phyloP scores from a whole-genome alignment of 2,113 vertebrate genomes.

The Heptranchias perlo region DNA sequence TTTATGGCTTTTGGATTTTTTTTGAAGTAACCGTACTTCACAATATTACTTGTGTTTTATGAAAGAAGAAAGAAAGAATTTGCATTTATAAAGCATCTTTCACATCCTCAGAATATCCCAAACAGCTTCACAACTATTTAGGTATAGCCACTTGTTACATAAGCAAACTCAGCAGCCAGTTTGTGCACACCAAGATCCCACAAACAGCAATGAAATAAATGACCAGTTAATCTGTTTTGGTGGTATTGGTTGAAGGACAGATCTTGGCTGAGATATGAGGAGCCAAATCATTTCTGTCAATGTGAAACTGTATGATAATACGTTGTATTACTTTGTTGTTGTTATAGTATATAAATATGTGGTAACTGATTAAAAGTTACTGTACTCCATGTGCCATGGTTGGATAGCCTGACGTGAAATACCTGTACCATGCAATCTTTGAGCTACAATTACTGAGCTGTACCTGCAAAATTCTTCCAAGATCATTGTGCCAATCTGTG shows the following conservation, averaged over 20 bases:
- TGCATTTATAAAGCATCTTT: background rate
- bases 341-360: background rate
- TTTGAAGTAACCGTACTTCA: background rate
- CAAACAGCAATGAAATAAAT: background rate
- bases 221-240: background rate
- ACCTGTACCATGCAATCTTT: background rate
- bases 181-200: background rate
- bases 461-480: background rate
- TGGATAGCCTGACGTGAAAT: background rate
- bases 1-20: background rate
- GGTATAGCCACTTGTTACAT: background rate
- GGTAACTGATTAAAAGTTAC: background rate
- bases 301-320: background rate
- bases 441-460: background rate
- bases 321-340: too few relatives aligned
- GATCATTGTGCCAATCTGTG: background rate
- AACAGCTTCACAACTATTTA: background rate
- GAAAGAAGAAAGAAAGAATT: background rate
- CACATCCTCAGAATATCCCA: background rate
- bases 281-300: background rate
- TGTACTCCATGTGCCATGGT: background rate
- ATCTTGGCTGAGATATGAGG: background rate
- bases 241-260: background rate
- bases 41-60: background rate
- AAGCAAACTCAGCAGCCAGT: background rate